Percentiles rank a stretch among this genome's conserved stretches.
phyloP scores from a whole-genome alignment of 2,113 vertebrate species.

The Malurus elegans region DNA sequence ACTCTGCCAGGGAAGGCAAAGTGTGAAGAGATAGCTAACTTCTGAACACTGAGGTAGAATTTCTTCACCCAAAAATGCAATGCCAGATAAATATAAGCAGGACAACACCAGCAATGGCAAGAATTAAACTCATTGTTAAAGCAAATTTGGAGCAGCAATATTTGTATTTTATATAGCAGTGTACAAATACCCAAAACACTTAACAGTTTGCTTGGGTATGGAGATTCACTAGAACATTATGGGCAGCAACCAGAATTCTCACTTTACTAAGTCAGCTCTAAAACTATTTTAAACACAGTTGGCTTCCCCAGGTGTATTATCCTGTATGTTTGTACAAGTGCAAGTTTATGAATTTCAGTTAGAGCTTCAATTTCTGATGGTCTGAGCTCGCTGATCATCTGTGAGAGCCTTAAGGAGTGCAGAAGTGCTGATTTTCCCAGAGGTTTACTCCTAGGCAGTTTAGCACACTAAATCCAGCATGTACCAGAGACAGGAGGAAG shows the following conservation, averaged over 20 bases:
- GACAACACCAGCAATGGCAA: background rate
- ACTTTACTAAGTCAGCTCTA: background rate
- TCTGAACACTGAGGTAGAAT: background rate
- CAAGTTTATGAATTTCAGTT: background rate
- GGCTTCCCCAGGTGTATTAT: background rate
- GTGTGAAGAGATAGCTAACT: background rate
- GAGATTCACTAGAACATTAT: background rate
- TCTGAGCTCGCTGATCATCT: background rate
- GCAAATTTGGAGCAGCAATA: background rate
- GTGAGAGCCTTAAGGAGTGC: background rate
- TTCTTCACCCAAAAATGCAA: background rate
- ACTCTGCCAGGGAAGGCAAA: background rate
- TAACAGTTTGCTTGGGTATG: background rate
- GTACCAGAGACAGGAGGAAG: background rate
- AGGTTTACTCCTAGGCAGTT: background rate
- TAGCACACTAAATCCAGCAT: background rate
- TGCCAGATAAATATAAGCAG: background rate
- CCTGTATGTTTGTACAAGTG: background rate
- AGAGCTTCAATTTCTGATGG: background rate
- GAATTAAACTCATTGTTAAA: background rate
- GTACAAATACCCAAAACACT: background rate
- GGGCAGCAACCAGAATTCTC: background rate
- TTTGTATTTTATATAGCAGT: background rate
- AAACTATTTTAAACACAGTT: background rate
- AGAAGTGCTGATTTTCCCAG: background rate